Percentiles rank a stretch among this genome's conserved stretches.
These are phyloP conservation scores for Cryptotis parvus DNA, from an alignment of 2,113 vertebrate species.

Conservation along the genomic window DNA sequence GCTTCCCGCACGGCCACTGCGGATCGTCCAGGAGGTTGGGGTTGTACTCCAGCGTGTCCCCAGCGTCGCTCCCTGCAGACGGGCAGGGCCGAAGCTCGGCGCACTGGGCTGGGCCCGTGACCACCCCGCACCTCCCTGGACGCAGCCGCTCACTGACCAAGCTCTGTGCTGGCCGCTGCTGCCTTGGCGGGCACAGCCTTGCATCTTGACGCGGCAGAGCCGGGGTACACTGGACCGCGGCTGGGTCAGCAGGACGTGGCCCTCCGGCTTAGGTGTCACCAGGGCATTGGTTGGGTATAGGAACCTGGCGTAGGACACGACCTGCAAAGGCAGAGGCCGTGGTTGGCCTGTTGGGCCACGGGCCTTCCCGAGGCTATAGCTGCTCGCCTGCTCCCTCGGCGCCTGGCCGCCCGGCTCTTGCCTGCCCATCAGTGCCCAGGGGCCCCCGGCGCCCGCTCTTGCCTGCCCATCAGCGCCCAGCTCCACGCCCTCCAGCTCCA, in stretches of 20 bases:
- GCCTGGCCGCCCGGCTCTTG: too few relatives aligned
- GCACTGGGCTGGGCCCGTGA: too few relatives aligned
- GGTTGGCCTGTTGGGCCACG: too few relatives aligned
- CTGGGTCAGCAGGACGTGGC: constrained; percentile 84
- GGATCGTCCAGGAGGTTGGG: constrained; percentile 96
- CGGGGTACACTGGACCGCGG: constrained; percentile 87
- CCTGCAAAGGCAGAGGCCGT: constrained; percentile 84
- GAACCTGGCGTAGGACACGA: constrained; percentile 98
- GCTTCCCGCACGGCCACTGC: constrained; percentile 98
- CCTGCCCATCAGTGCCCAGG: too few relatives aligned
- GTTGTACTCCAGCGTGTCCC: constrained; percentile 93
- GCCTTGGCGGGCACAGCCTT: constrained; percentile 87
- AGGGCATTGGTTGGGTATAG: constrained; percentile 96
- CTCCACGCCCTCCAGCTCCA: constrained; percentile 96
- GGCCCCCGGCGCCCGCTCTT: constrained; percentile 69
- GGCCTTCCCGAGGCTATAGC: too few relatives aligned
- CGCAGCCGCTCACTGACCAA: constrained; percentile 86
- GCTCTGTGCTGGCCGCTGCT: constrained; percentile 89
- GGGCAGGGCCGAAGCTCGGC: too few relatives aligned
- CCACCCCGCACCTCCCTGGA: too few relatives aligned
- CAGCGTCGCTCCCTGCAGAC: constrained; percentile 87
- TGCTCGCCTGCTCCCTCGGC: too few relatives aligned
- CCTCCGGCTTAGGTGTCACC: constrained; percentile 91
- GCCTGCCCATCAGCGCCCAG: constrained; percentile 95
- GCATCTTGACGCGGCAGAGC: constrained; percentile 89